Base-by-base conservation (phyloP, 2,797 vertebrate genomes). In the Leucoraja ocellata region DNA sequence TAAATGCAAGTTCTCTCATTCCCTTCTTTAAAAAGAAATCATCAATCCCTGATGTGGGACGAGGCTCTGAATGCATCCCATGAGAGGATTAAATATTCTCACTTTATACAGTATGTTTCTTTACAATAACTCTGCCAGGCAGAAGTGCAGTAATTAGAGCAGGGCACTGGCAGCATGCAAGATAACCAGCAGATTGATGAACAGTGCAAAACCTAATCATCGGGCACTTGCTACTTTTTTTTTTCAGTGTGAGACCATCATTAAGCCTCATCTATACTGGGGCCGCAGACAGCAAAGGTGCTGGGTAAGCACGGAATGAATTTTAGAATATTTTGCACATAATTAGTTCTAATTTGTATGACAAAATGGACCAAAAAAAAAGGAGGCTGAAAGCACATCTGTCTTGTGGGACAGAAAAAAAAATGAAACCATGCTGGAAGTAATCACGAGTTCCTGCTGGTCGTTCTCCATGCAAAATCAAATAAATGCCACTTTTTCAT, bases 401-500 rank as follows among this genome's bases (percentile, higher is more conserved):
- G 90, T 92, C 90, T 92, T 92, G 54, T 92, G 90, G 90, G 90
- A 92, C 68, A 74, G 90, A 76, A 76, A 92, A 92, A 92, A 54
- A 92, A 92, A 92, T 74, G 90, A 92, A 71, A 28, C 90, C 11
- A 54, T 76, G 39, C 90, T 92, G 90, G 90, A 92, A 92, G 90
- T 76, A 92, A 92, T 92, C 90, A 92, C 23, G 11, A 76, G 71
- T 74, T 92, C 71, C 90, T 76, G 65, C 90, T 92, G 90, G 90
- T 76, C 39, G 36, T 92, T 39, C 65, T 73, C 90, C 39, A 92
- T 76, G 90, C 90, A 58, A 92, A 92, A 92, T 92, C 90, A 92
- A 92, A 92, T 76, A 92, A 92, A 92, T 74, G 90, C 90, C 90
- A 92, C 90, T 76, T 92, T 92, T 92, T 92, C 65, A 92, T 92